Evolutionary conservation across 2,113 vertebrate species (phyloP).

Genomic region (Campylorhamphus procurvoides): DNA sequence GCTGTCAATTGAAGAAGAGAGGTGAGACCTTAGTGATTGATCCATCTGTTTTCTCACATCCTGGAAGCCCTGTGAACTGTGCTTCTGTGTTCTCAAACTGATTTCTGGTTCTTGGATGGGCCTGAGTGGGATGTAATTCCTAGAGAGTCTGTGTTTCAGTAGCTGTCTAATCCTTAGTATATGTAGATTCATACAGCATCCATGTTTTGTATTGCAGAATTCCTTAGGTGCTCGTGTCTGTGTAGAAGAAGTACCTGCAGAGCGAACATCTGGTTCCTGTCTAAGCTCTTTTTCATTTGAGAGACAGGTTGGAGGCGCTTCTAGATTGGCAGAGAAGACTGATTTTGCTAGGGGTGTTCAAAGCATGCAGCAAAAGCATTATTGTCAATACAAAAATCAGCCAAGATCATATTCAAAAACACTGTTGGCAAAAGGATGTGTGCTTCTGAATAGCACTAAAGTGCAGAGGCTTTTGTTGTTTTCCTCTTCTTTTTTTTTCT

Average conservation of each 20-base stretch:
- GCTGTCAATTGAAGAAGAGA: not conserved
- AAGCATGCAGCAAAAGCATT: not conserved
- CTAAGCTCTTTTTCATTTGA: slow-evolving; percentile 52
- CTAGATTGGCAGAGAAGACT: slow-evolving; percentile 1
- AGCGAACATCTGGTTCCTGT: slow-evolving; percentile 30
- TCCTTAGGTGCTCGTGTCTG: slow-evolving; percentile 53
- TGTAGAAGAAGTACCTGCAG: slow-evolving; percentile 35
- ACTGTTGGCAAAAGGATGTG: not conserved
- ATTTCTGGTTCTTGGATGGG: not conserved
- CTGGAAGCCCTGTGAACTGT: not conserved
- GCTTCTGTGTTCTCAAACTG: not conserved
- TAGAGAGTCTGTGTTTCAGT: not conserved
- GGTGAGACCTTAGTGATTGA: not conserved
- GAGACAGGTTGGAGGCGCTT: slow-evolving; percentile 30
- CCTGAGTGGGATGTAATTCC: not conserved
- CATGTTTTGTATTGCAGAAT: slow-evolving; percentile 49
- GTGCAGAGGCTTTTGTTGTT: not conserved
- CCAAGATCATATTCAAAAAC: not conserved
- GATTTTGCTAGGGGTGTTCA: not conserved
- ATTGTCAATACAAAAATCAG: not conserved
- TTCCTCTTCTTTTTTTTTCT: not conserved
- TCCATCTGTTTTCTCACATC: not conserved
- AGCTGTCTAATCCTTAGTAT: not conserved
- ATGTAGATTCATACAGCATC: slow-evolving; percentile 35
- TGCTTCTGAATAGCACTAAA: not conserved